phyloP scores from a whole-genome alignment of 2,113 vertebrate species.

The Oryzias melastigma region DNA sequence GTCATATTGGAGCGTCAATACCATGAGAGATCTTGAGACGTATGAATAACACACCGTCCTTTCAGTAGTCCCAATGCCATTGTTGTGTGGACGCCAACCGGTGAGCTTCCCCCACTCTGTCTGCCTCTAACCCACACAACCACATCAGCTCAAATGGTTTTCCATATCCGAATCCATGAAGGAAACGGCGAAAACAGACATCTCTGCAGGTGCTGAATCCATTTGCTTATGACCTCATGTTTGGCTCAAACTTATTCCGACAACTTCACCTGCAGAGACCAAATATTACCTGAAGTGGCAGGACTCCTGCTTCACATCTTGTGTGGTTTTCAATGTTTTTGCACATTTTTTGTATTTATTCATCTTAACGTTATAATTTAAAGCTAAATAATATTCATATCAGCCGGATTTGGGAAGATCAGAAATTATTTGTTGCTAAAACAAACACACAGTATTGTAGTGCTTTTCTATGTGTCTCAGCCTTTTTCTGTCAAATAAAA shows the following conservation, averaged over 20 bases:
- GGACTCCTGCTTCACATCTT: constrained; percentile 9
- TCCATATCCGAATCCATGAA: neutral
- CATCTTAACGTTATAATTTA: too few relatives aligned
- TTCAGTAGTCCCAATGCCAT: constrained; percentile 58
- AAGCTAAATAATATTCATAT: too few relatives aligned
- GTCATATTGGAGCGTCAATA: neutral
- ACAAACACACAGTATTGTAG: too few relatives aligned
- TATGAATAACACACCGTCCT: constrained; percentile 24
- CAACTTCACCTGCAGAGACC: constrained; percentile 8
- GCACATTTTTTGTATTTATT: too few relatives aligned
- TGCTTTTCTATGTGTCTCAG: too few relatives aligned
- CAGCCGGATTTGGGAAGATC: too few relatives aligned
- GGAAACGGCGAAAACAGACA: constrained; percentile 62
- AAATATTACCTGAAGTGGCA: neutral
- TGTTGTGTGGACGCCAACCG: constrained; percentile 29
- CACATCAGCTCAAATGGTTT: constrained; percentile 3
- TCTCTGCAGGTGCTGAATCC: constrained; percentile 34
- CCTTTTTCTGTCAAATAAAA: too few relatives aligned
- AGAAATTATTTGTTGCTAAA: too few relatives aligned
- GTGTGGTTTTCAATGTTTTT: too few relatives aligned
- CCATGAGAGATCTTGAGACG: constrained; percentile 30
- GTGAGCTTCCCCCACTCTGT: constrained; percentile 18
- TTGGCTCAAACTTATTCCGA: constrained; percentile 6
- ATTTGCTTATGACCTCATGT: constrained; percentile 32
- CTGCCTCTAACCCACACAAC: neutral